These are phyloP conservation scores for Seira musarum DNA, from an alignment of 2,888 invertebrate species.

Conservation along the genomic window DNA sequence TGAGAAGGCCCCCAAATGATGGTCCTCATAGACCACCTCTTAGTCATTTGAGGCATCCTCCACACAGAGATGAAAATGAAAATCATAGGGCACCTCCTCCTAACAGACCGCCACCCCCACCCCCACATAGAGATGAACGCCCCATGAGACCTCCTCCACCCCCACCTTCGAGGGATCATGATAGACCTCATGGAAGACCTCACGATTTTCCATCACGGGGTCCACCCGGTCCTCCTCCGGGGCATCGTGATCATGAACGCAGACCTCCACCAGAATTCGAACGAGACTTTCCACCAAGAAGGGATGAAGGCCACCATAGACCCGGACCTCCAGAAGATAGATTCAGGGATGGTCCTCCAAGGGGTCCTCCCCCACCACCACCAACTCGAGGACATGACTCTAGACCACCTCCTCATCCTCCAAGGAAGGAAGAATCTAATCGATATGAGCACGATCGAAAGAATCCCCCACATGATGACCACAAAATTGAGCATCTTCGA, in stretches of 20 bases:
- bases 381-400: not conserved
- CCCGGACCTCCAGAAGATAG: slow-evolving; percentile 24
- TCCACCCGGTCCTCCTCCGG: slow-evolving; percentile 31
- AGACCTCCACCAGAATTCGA: slow-evolving; percentile 27
- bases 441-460: slow-evolving; percentile 23
- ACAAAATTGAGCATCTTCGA: slow-evolving; percentile 18
- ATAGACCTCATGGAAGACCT: slow-evolving; percentile 9
- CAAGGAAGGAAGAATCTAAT: slow-evolving; percentile 17
- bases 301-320: too few relatives aligned
- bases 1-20: slow-evolving; percentile 19
- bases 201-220: slow-evolving; percentile 26
- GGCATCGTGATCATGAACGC: slow-evolving; percentile 12
- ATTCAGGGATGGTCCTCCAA: slow-evolving; percentile 29
- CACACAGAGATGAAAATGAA: slow-evolving; percentile 19
- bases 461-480: slow-evolving; percentile 18
- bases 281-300: slow-evolving; percentile 24
- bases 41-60: too few relatives aligned
- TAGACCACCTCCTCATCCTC: slow-evolving; percentile 18
- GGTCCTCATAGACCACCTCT: slow-evolving; percentile 13
- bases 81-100: not conserved
- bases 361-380: slow-evolving; percentile 3
- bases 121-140: slow-evolving; percentile 15
- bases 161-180: slow-evolving; percentile 16
- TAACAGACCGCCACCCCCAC: too few relatives aligned
- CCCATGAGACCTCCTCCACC: slow-evolving; percentile 11